Percentiles rank a stretch among this genome's conserved stretches.
Evolutionary conservation across 2,888 invertebrate genomes (phyloP).

Genomic region (Eupithecia tripunctaria): DNA sequence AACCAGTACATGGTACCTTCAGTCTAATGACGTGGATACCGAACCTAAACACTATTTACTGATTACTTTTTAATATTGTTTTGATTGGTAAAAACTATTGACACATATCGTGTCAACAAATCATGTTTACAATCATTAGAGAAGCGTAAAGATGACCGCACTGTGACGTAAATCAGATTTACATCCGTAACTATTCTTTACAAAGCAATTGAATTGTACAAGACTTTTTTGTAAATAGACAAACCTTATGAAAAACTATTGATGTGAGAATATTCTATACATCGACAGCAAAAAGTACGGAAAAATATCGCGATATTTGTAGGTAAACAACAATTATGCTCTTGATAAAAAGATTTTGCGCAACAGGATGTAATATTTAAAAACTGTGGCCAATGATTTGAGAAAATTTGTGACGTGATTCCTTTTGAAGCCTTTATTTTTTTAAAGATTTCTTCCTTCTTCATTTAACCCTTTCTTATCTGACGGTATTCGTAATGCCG

Average conservation of each 20-base stretch:
- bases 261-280: slow-evolving; percentile 3
- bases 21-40: not conserved
- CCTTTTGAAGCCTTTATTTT: not conserved
- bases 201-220: slow-evolving; percentile 17
- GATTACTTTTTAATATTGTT: slow-evolving; percentile 16
- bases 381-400: not conserved
- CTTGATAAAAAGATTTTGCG: not conserved
- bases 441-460: not conserved
- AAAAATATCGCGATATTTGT: not conserved
- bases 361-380: not conserved
- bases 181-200: slow-evolving; percentile 22
- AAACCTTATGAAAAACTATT: slow-evolving; percentile 14
- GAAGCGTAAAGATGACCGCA: slow-evolving; percentile 9
- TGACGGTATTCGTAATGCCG: too few relatives aligned
- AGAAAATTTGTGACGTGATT: not conserved
- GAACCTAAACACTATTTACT: slow-evolving; percentile 5
- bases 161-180: slow-evolving; percentile 24
- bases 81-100: slow-evolving; percentile 6
- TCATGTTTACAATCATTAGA: slow-evolving; percentile 15
- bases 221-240: slow-evolving; percentile 1
- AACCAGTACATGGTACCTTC: not conserved
- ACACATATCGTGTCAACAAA: slow-evolving; percentile 10
- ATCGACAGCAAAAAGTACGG: not conserved
- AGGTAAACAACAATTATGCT: not conserved
- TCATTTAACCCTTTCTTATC: too few relatives aligned